Conservation (phyloP, 2,888 invertebrate species). For the Acleris literana region DNA sequence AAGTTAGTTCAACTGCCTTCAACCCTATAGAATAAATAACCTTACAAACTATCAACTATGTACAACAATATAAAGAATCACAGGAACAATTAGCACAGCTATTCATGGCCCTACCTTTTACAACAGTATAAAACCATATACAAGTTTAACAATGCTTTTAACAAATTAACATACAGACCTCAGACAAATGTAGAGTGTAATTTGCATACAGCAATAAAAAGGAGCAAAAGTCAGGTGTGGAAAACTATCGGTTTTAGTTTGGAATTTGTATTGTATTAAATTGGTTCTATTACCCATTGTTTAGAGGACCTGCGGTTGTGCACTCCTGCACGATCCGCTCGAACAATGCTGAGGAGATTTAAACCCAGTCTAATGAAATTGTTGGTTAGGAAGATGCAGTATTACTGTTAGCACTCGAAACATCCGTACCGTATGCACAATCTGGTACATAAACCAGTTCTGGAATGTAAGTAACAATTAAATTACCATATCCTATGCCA, state of each 20-base stretch:
- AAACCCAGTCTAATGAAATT: slow-evolving; percentile 33
- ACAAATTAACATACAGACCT: slow-evolving; percentile 34
- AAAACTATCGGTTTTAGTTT: slow-evolving; percentile 69
- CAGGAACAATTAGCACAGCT: slow-evolving; percentile 27
- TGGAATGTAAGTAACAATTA: no score
- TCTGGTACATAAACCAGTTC: no score
- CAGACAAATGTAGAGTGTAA: slow-evolving; percentile 47
- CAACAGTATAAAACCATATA: slow-evolving; percentile 27
- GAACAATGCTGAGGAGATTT: slow-evolving; percentile 41
- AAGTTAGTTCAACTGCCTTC: no score
- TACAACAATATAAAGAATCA: slow-evolving; percentile 14
- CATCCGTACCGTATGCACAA: background rate
- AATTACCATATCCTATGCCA: no score
- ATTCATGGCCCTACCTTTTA: slow-evolving; percentile 24
- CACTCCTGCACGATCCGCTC: slow-evolving; percentile 53
- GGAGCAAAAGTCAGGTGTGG: slow-evolving; percentile 55
- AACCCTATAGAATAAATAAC: no score
- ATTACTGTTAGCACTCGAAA: slow-evolving; percentile 3
- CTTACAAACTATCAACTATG: background rate
- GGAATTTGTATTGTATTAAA: slow-evolving; percentile 72
- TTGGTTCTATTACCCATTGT: slow-evolving; percentile 61
- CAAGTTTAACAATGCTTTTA: slow-evolving; percentile 20
- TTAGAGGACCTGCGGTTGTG: slow-evolving; percentile 48
- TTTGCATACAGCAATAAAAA: slow-evolving; percentile 56
- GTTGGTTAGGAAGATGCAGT: slow-evolving; percentile 15